Conservation (phyloP, 2,888 invertebrate species). For the Labia minor region DNA sequence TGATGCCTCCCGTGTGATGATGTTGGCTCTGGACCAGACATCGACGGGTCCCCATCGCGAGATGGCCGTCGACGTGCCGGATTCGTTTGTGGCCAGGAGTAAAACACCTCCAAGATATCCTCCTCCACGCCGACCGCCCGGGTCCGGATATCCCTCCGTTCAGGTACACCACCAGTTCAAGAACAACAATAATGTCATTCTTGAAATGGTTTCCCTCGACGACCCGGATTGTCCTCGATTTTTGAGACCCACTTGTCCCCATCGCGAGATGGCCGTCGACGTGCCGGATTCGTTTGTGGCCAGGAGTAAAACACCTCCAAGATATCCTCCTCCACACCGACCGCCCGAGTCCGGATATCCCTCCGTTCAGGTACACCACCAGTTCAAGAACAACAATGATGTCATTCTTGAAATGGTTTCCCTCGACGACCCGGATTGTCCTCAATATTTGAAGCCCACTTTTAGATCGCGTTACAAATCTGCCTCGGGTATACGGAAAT, state of each 20-base stretch:
- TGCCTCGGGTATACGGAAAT: slow-evolving; percentile 31
- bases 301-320: slow-evolving; percentile 79
- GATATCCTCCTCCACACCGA: slow-evolving; percentile 74
- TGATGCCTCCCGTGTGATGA: slow-evolving; percentile 57
- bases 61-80: slow-evolving; percentile 98
- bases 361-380: slow-evolving; percentile 30
- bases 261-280: slow-evolving; percentile 98
- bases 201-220: slow-evolving; percentile 31
- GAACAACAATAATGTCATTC: slow-evolving; percentile 32
- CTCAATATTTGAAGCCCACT: slow-evolving; percentile 35
- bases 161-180: slow-evolving; percentile 29
- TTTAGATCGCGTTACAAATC: slow-evolving; percentile 36
- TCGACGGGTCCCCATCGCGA: slow-evolving; percentile 77
- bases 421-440: slow-evolving; percentile 33
- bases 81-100: slow-evolving; percentile 79
- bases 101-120: slow-evolving; percentile 88
- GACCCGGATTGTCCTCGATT: slow-evolving; percentile 27
- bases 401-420: slow-evolving; percentile 30
- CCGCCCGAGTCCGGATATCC: slow-evolving; percentile 33
- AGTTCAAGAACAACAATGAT: slow-evolving; percentile 34
- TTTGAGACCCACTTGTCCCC: slow-evolving; percentile 51
- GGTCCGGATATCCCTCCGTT: slow-evolving; percentile 22
- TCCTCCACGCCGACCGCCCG: slow-evolving; percentile 52
- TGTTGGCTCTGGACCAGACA: slow-evolving; percentile 43
- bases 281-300: slow-evolving; percentile 91